Percentiles rank a stretch among this genome's conserved stretches.
Evolutionary conservation across 2,113 vertebrate species (phyloP).

Genomic region (Pan paniscus): DNA sequence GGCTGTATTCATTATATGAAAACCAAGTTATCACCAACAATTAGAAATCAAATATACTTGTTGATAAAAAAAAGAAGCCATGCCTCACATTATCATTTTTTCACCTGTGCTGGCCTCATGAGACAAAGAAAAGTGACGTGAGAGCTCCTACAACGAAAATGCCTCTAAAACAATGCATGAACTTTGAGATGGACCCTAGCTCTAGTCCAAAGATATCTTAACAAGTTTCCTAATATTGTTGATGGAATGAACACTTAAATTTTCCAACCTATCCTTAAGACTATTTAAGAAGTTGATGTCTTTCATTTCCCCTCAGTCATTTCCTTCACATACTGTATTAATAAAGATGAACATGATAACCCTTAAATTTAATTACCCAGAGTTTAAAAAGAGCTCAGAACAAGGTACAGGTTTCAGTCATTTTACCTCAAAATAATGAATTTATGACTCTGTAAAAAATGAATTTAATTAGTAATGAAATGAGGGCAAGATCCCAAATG

Average conservation of each 20-base stretch:
- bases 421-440: conserved; percentile 67
- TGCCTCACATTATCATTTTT: neutral
- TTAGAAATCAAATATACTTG: conserved; percentile 20
- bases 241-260: neutral
- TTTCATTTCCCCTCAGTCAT: conserved; percentile 44
- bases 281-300: neutral
- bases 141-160: neutral
- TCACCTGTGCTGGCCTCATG: neutral
- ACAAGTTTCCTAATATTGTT: neutral
- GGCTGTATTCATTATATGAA: conserved; percentile 37
- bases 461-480: conserved; percentile 74
- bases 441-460: conserved; percentile 64
- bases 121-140: neutral
- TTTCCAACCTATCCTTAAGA: neutral
- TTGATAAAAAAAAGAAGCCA: neutral
- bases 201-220: neutral
- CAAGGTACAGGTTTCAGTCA: neutral
- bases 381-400: conserved; percentile 54
- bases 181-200: neutral
- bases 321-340: conserved; percentile 9
- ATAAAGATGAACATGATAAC: conserved; percentile 47
- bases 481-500: conserved; percentile 42
- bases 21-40: conserved; percentile 42
- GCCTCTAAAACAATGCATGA: neutral
- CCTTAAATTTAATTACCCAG: conserved; percentile 57